Conservation (phyloP, 2,113 vertebrate species). For the Cygnus buccinator region DNA sequence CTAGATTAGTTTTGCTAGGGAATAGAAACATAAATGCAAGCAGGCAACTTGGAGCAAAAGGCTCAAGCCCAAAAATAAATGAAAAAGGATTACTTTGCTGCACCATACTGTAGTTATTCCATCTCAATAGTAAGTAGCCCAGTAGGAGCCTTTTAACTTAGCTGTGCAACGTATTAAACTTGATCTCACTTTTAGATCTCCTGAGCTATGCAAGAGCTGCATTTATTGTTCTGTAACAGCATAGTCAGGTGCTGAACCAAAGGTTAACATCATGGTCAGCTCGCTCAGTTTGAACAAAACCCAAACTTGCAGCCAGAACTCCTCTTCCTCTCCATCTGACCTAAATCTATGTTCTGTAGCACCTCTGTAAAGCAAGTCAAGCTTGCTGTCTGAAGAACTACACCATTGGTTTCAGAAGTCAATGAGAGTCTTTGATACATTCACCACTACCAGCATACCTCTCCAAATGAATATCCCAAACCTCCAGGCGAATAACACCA, state of each 20-base stretch:
- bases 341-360: background rate
- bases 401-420: background rate
- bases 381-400: background rate
- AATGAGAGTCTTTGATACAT: background rate
- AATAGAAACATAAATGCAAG: background rate
- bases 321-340: slow-evolving; percentile 26
- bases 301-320: background rate
- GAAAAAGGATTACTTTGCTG: background rate
- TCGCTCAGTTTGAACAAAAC: background rate
- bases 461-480: background rate
- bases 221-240: background rate
- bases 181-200: slow-evolving; percentile 41
- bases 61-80: background rate
- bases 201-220: slow-evolving; percentile 5
- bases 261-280: background rate
- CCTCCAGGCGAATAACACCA: background rate
- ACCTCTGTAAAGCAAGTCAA: background rate
- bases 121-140: background rate
- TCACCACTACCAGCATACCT: background rate
- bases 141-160: slow-evolving; percentile 20
- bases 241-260: background rate
- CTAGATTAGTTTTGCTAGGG: background rate
- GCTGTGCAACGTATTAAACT: slow-evolving; percentile 6
- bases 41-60: background rate
- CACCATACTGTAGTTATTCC: background rate